Evolutionary conservation across 2,888 invertebrate species (phyloP), one percentile per base, ranked within the genome.

Genomic region (Liopterus haemorrhoidalis): DNA sequence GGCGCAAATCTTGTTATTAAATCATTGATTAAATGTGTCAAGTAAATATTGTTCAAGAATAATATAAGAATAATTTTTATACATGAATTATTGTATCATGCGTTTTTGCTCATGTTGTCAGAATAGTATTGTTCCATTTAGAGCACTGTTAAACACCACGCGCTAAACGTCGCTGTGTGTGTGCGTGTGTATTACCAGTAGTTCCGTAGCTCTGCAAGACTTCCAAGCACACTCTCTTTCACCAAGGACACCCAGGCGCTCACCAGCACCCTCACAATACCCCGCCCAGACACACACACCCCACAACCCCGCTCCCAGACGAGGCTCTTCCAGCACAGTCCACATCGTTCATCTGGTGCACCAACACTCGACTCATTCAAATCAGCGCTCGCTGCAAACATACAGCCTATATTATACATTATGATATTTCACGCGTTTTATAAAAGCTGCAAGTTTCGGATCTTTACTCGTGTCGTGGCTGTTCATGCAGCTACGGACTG

Each of bases 61-160:
- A 57, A 60, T 60, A 59, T n/a, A n/a, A n/a, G n/a, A n/a, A n/a
- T n/a, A 60, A 58, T 64, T 62, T 63, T 62, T 62, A 61, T 62
- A 63, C 62, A 54, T 45, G 45, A 45, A 45, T 58, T 56, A 39
- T 45, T n/a, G n/a, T n/a, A n/a, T 52, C 54, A 56, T 55, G 57
- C 57, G 59, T 63, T 63, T 45, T 62, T 67, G 66, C 66, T 67
- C 66, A 67, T 64, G 61, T 65, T 65, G 60, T 63, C n/a, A 62
- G 59, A 50, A 51, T 59, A 63, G 60, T n/a, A 61, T 64, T 64
- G 60, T 62, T 62, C 45, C 45, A 45, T 39, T 45, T 45, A 24
- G 39, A 45, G 65, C 66, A 67, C 66, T 65, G 65, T 66, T 66
- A 63, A 60, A 54, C 62, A 61, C n/a, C n/a, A n/a, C n/a, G n/a